These are phyloP conservation scores for Hassar affinis DNA, from an alignment of 2,113 vertebrate species.

Conservation along the genomic window DNA sequence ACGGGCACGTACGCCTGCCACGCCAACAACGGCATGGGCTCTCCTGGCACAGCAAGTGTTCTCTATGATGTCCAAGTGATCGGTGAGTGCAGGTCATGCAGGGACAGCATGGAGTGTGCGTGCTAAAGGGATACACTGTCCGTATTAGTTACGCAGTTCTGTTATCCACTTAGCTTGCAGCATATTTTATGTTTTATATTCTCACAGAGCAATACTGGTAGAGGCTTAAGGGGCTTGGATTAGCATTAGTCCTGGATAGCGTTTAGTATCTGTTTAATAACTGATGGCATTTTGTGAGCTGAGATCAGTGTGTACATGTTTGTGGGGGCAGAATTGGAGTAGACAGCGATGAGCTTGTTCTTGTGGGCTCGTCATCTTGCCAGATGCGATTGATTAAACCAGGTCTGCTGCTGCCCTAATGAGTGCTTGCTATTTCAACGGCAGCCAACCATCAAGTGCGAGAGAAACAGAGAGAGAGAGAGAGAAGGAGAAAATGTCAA, in stretches of 20 bases:
- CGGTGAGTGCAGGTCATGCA: constrained; percentile 73
- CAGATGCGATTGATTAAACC: constrained; percentile 75
- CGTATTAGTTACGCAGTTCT: background rate
- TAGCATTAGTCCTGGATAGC: background rate
- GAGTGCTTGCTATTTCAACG: constrained; percentile 69
- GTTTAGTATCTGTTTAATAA: constrained; percentile 14
- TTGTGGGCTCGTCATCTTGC: constrained; percentile 63
- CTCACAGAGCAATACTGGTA: background rate
- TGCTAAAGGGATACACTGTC: background rate
- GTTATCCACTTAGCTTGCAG: background rate
- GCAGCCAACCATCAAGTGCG: constrained; percentile 79
- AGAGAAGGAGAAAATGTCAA: too few relatives aligned
- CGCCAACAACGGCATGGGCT: constrained; percentile 84
- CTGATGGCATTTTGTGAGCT: constrained; percentile 29
- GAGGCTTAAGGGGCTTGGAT: background rate
- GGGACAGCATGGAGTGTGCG: background rate
- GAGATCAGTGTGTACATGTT: constrained; percentile 14
- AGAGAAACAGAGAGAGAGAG: background rate
- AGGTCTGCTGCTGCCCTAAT: constrained; percentile 67
- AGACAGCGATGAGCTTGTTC: constrained; percentile 71
- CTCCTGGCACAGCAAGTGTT: constrained; percentile 73
- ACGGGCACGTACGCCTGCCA: constrained; percentile 88
- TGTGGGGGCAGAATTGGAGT: constrained; percentile 54
- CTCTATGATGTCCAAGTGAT: constrained; percentile 93
- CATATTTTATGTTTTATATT: background rate